Base-by-base conservation (phyloP, 1,140 invertebrate species). In the Physella acuta region DNA sequence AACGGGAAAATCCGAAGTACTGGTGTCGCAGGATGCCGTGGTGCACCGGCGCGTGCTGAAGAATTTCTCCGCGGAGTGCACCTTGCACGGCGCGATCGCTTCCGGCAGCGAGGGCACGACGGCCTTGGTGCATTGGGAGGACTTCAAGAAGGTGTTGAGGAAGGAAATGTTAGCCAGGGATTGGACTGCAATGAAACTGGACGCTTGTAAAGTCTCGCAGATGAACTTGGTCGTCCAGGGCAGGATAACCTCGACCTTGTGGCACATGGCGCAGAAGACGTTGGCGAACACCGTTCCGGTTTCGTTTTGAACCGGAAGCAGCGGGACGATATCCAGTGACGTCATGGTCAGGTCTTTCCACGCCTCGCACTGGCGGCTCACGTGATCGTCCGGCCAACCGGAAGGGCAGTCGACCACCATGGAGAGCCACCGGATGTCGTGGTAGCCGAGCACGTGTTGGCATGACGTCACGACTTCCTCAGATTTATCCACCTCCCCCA, bases 221-320 rank as follows among this genome's bases (percentile, higher is more conserved):
- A 26, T 28, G 28, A 63, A 59, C 16, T 36, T 53, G 30, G 60
- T 82, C 61, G 67, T 86, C 85, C 36, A 85, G 2, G 74, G 66
- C 2, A 60, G 71, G 14, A 73, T 60, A 14, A 70, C 72, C 2
- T 73, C 71, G 0, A 84, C 85, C 26, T 82, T 75, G 72, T 89
- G 88, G 75, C 89, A 90, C 14, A 86, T 70, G 3, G 88, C 88
- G 75, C 89, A 90, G 72, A 89, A 88, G 0, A 84, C 75, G 72
- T 90, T 90, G 71, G 86, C 80, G 75, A 87, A 89, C 0, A 88
- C 88, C 36, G 86, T 70, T 2, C 87, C 84, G 5, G 74, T 73
- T 24, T 74, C 28, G 70, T 86, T 86, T 4, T 87, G 82, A 3
- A 86, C 79, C 0, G 86, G 80, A 16, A 79, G 75, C 16, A 66